Evolutionary conservation across 2,888 invertebrate genomes (phyloP), one percentile per base, ranked within the genome.

Genomic region (Andrena bucephala): DNA sequence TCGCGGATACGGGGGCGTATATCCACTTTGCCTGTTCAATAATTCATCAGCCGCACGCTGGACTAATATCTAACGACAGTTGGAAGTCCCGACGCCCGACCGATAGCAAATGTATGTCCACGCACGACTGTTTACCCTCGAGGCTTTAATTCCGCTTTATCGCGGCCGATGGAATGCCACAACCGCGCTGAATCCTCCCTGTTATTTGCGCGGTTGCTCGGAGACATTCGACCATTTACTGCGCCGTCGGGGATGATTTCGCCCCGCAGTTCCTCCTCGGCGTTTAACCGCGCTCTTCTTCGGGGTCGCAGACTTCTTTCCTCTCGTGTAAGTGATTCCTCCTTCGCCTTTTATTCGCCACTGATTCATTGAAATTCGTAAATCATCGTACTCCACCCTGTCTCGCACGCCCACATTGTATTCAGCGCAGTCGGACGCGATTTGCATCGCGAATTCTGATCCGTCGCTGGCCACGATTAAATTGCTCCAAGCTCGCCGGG

Each of bases 31-130:
- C 3, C 67, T 82, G 77, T 85, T 92, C 89, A 89, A 90, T 92
- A 87, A 92, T 92, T 91, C 91, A 90, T 86, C 75, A 74, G 48
- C 31, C 68, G 77, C 83, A 85, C 87, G 63, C 16, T 85, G 83
- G 80, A 89, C 89, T 89, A 90, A 89, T 86, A 89, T 89, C 88
- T 85, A 89, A 81, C 70, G 82, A 68, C 77, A 73, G 67, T 63
- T 68, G 80, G 50, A 62, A 33, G 71, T 59, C 20, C 16, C 66
- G 68, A 75, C 65, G 62, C 13, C 8, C 52, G 48, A 27, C 20
- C 59, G 6, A 16, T 48, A 42, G 50, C 59, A 48, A 74, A 59
- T 59, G 50, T 75, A 50, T 33, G 20, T 29, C 29, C 59, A 62
- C 42, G 31, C 16, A 36, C 29, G 60, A 27, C 13, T 69, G 74